Percentiles rank a stretch among this genome's conserved stretches.
phyloP scores from a whole-genome alignment of 2,797 vertebrate genomes.

The Distichodus sexfasciatus region DNA sequence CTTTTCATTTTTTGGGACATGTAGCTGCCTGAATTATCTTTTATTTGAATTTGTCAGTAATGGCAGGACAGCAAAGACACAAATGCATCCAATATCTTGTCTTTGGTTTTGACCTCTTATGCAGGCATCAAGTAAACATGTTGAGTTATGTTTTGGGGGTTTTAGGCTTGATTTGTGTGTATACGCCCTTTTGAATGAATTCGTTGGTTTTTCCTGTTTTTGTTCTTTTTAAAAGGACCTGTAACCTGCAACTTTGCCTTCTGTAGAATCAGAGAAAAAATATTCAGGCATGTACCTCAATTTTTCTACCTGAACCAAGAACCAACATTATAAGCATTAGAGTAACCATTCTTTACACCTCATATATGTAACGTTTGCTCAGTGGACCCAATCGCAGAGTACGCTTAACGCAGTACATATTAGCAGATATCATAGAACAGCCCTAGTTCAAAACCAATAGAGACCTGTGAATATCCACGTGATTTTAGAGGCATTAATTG shows the following conservation, averaged over 20 bases:
- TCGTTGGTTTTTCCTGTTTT: conserved; percentile 31
- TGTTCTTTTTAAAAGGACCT: conserved; percentile 21
- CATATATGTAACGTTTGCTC: no score
- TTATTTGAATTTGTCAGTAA: neutral
- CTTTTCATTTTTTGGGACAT: no score
- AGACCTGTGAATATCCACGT: no score
- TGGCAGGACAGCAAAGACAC: neutral
- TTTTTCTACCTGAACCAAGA: no score
- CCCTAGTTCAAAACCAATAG: no score
- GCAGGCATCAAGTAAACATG: neutral
- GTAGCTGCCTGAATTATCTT: no score
- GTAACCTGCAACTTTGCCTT: conserved; percentile 14
- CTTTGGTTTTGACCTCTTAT: neutral
- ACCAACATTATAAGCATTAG: no score
- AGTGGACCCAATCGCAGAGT: no score
- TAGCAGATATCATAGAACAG: no score
- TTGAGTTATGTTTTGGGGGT: neutral
- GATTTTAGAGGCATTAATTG: no score
- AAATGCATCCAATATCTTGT: neutral
- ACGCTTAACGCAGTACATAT: no score
- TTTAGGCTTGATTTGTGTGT: neutral
- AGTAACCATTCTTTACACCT: no score
- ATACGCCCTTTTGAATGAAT: neutral
- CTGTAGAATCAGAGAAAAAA: neutral
- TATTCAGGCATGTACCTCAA: neutral